These are phyloP conservation scores for Aphaenogaster ashmeadi DNA, from an alignment of 1,140 invertebrate genomes.

Conservation along the genomic window DNA sequence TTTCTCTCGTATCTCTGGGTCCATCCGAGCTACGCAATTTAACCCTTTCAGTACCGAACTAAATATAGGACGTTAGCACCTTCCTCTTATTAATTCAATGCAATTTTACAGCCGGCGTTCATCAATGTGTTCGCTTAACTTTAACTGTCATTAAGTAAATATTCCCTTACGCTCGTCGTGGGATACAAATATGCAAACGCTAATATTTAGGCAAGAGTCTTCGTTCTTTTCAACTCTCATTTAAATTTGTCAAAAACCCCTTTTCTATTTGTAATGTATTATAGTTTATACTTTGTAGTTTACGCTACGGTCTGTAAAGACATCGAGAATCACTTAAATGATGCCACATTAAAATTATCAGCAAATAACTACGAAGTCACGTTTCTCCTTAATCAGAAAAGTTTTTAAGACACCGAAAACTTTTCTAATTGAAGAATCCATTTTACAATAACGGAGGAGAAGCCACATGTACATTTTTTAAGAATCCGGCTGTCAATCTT, in stretches of 20 bases:
- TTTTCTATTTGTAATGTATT: slow-evolving; percentile 15
- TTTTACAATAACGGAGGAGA: slow-evolving; percentile 4
- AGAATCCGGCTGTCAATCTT: background rate
- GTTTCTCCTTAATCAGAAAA: background rate
- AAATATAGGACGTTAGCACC: slow-evolving; percentile 7
- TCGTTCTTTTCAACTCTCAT: background rate
- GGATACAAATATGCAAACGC: slow-evolving; percentile 51
- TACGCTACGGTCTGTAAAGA: slow-evolving; percentile 20
- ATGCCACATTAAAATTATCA: slow-evolving; percentile 33
- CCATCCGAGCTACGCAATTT: slow-evolving; percentile 24
- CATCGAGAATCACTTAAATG: slow-evolving; percentile 22
- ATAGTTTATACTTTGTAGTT: slow-evolving; percentile 1
- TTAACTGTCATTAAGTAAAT: slow-evolving; percentile 35
- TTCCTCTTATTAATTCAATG: slow-evolving; percentile 8
- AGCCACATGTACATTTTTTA: background rate
- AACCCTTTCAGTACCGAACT: slow-evolving; percentile 60
- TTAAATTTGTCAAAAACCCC: slow-evolving; percentile 42
- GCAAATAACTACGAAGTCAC: slow-evolving; percentile 6
- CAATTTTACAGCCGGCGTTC: slow-evolving; percentile 21
- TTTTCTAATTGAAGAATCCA: background rate
- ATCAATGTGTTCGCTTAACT: slow-evolving; percentile 2
- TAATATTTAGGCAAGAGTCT: slow-evolving; percentile 48
- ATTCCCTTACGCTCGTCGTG: background rate
- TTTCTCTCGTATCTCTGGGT: slow-evolving; percentile 1
- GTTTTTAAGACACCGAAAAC: background rate